Conservation (phyloP, 1,140 invertebrate species). For the Delia radicum region DNA sequence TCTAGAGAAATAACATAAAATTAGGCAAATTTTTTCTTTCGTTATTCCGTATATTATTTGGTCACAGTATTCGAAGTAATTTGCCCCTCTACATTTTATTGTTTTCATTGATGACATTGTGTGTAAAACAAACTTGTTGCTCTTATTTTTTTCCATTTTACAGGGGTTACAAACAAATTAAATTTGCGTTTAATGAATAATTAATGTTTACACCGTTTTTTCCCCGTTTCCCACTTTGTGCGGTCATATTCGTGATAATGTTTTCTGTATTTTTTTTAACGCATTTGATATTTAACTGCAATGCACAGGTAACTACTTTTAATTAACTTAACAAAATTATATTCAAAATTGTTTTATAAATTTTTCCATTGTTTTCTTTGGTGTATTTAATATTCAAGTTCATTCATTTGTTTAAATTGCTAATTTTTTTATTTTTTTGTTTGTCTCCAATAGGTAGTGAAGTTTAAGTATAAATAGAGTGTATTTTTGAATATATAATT, state of each 20-base stretch:
- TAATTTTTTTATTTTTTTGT: neutral
- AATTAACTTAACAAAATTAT: neutral
- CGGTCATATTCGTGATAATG: neutral
- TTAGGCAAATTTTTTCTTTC: too few species aligned
- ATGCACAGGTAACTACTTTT: neutral
- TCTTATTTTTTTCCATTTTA: neutral
- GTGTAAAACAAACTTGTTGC: neutral
- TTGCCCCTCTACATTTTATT: neutral
- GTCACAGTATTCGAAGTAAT: neutral
- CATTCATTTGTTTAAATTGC: neutral
- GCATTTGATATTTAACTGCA: neutral
- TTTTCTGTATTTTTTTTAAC: neutral
- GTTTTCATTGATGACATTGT: conserved; percentile 8
- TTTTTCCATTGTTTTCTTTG: neutral
- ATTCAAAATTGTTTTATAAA: neutral
- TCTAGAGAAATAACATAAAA: too few species aligned
- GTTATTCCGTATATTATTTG: too few species aligned
- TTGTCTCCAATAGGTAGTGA: neutral
- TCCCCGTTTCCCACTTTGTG: neutral
- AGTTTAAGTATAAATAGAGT: neutral
- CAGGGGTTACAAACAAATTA: neutral
- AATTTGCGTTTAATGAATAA: conserved; percentile 11
- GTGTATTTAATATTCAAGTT: neutral
- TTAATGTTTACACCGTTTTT: neutral
- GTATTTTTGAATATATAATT: neutral